Percentiles rank a stretch among this genome's conserved stretches.
Evolutionary conservation across 2,113 vertebrate genomes (phyloP).

Genomic region (Chlorocebus sabaeus): DNA sequence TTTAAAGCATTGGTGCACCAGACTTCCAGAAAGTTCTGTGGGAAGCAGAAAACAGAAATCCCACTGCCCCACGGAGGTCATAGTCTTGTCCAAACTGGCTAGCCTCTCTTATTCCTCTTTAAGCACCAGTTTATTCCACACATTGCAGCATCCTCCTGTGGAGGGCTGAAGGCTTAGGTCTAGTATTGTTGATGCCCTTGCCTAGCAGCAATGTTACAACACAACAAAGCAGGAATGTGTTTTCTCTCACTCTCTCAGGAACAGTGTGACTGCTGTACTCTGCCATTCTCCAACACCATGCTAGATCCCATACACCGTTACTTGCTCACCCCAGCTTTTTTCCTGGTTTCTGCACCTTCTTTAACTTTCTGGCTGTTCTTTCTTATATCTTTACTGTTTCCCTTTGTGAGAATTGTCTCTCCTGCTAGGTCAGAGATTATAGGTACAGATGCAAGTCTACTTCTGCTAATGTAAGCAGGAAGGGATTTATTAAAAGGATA

Average conservation of each 20-base stretch:
- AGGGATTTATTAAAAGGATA: neutral
- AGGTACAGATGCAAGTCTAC: neutral
- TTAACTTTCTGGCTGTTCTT: neutral
- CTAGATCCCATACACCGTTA: neutral
- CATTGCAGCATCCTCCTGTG: neutral
- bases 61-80: neutral
- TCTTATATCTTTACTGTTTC: neutral
- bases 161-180: neutral
- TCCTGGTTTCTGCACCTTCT: neutral
- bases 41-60: neutral
- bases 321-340: neutral
- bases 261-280: neutral
- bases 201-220: neutral
- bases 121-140: neutral
- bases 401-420: neutral
- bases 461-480: neutral
- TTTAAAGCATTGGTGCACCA: neutral
- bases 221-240: neutral
- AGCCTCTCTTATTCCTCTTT: neutral
- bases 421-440: neutral
- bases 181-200: neutral
- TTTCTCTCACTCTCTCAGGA: neutral
- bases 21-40: neutral
- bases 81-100: neutral
- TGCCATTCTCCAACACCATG: neutral